Evolutionary conservation across 2,113 vertebrate species (phyloP).

Genomic region (Dendrocopos noguchii): DNA sequence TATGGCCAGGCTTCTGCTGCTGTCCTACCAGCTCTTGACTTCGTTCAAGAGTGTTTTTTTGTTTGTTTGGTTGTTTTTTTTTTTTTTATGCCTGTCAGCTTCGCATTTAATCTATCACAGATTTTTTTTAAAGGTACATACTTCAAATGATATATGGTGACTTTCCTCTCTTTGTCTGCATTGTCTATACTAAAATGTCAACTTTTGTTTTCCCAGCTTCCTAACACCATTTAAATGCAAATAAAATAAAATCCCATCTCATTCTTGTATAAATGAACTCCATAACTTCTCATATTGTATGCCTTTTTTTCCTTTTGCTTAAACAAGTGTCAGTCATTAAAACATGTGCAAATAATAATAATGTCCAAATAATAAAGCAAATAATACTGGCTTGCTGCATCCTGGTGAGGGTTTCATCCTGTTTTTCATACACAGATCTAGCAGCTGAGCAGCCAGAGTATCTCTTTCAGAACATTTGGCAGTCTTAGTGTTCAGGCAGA

Average conservation of each 20-base stretch:
- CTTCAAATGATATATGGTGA: background rate
- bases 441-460: background rate
- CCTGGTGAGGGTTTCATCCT: background rate
- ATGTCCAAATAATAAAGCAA: too few species aligned
- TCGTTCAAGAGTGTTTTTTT: background rate
- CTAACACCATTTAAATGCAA: background rate
- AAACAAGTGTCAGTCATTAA: conserved; percentile 1
- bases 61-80: background rate
- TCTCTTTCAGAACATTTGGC: conserved; percentile 33
- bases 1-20: background rate
- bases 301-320: background rate
- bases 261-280: background rate
- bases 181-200: background rate
- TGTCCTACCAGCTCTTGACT: background rate
- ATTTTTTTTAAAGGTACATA: background rate
- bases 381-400: background rate
- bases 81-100: background rate
- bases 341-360: background rate
- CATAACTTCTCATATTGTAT: background rate
- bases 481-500: background rate
- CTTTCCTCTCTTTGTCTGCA: background rate
- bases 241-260: background rate
- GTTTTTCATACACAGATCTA: background rate
- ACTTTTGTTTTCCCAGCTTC: background rate
- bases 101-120: background rate